phyloP scores from a whole-genome alignment of 2,113 vertebrate species.

The Motacilla tschutschensis region DNA sequence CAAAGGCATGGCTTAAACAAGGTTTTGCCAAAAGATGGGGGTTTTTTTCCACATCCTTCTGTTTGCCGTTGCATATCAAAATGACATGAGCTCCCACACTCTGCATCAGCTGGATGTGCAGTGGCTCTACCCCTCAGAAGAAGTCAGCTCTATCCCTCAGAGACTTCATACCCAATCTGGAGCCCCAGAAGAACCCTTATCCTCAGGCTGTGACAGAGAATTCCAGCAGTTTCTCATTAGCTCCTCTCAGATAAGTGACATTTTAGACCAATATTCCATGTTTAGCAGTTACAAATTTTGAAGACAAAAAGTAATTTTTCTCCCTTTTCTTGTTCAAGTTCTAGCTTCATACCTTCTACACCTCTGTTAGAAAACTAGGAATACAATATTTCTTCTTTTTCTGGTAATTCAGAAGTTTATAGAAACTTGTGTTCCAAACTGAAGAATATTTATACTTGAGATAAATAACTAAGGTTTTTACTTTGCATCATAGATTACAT shows the following conservation, averaged over 20 bases:
- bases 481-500: background rate
- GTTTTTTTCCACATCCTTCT: background rate
- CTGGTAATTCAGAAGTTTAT: background rate
- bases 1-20: background rate
- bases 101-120: background rate
- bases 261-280: background rate
- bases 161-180: background rate
- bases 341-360: background rate
- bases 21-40: background rate
- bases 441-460: background rate
- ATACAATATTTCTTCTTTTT: background rate
- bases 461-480: background rate
- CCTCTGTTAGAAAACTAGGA: background rate
- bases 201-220: fast-evolving
- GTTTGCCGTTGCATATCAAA: background rate
- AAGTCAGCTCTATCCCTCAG: background rate
- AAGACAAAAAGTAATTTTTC: background rate
- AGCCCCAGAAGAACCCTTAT: background rate
- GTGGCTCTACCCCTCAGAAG: background rate
- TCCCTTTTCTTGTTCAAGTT: background rate
- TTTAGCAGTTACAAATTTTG: background rate
- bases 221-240: background rate
- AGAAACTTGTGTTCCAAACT: background rate
- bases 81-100: background rate
- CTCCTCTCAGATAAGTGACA: background rate